Evolutionary conservation across 2,888 invertebrate genomes (phyloP).

Genomic region (Chrysotoxum bicinctum): DNA sequence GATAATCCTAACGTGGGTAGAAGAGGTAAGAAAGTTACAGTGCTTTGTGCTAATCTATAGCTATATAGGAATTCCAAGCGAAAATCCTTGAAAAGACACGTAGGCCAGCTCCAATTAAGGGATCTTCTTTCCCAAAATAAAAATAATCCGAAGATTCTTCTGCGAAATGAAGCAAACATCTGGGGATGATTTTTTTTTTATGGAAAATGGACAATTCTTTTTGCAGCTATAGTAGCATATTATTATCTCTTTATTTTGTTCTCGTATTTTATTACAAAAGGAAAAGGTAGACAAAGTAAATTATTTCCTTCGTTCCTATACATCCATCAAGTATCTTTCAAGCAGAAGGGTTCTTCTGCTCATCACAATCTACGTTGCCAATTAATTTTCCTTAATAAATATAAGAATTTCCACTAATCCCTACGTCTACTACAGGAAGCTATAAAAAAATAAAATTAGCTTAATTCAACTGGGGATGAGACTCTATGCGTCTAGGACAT

Average conservation of each 20-base stretch:
- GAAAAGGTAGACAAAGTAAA: not conserved
- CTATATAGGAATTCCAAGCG: too few relatives aligned
- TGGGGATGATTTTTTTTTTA: not conserved
- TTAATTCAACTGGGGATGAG: conserved; percentile 34
- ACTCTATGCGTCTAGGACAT: conserved; percentile 22
- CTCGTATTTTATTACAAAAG: not conserved
- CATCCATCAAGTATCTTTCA: conserved; percentile 22
- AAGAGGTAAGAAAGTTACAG: too few relatives aligned
- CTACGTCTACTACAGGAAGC: not conserved
- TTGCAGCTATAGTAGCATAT: not conserved
- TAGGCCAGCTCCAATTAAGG: not conserved
- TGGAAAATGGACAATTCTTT: not conserved
- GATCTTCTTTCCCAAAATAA: not conserved
- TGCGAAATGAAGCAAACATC: not conserved
- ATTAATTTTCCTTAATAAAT: conserved; percentile 32
- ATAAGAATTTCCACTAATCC: conserved; percentile 31
- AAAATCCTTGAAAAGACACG: not conserved
- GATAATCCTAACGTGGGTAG: too few relatives aligned
- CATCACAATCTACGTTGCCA: conserved; percentile 27
- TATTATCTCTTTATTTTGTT: not conserved
- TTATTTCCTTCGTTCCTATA: not conserved
- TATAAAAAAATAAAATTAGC: conserved; percentile 52
- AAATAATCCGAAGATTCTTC: not conserved
- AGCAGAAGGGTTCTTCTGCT: conserved; percentile 49
- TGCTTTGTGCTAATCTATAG: too few relatives aligned